Evolutionary conservation across 2,113 vertebrate species (phyloP), one percentile per base, ranked within the genome.

Genomic region (Eubucco bourcierii): DNA sequence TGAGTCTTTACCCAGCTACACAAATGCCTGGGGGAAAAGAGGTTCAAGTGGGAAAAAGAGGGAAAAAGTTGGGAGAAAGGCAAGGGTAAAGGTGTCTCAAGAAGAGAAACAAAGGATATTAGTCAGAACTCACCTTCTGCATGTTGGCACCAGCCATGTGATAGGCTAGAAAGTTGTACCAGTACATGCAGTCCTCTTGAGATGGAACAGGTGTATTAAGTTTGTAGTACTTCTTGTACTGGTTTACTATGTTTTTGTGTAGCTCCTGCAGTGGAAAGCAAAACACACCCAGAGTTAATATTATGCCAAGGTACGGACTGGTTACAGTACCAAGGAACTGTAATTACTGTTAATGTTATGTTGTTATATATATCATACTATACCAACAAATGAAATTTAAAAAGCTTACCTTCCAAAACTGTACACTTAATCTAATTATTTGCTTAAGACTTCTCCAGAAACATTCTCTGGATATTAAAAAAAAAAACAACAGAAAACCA

Each of bases 91-190:
- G 33, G 28, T 20, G 11, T 12, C 6, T 44, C 3, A 58, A 65
- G 86, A 86, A 87, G 27, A 6, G 47, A 78, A 87, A 80, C 7
- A n/a, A 9, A 74, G 12, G 33, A 80, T 20, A 29, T 17, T 15
- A 55, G 13, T 28, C 59, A 89, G 82, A 95, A 96, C 96, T 96
- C 97, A 99, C 99, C 98, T 98, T 96, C 46, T 97, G 97, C 96
- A 99, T 98, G 41, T 97, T 98, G 44, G 98, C 99, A 97, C 98
- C 98, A 61, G 98, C 98, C 99, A 99, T 99, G 96, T 99, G 99
- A 94, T 98, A 97, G 0, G 98, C 98, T 60, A 99, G 95, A 75
- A 99, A 99, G 84, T 98, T 98, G 83, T 98, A 99, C 99, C 99
- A 99, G 90, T 99, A 99, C 92, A 98, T 98, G 94, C 98, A 98